Evolutionary conservation across 2,888 invertebrate species (phyloP).

Genomic region (Embidobia sp.): DNA sequence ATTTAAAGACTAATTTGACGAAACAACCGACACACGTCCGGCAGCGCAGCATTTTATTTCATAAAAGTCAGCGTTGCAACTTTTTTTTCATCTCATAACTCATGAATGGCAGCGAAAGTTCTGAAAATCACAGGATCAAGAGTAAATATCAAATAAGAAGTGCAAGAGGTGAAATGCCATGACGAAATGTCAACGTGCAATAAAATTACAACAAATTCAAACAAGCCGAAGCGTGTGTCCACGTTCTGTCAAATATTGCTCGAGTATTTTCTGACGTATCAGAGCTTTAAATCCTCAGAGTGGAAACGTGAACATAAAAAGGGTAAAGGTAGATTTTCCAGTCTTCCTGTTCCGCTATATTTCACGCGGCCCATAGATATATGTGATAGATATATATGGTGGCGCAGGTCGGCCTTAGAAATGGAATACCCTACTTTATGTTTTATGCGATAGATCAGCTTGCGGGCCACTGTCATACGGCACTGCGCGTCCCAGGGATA

Average conservation of each 20-base stretch:
- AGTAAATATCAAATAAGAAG: conserved; percentile 53
- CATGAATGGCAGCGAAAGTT: conserved; percentile 53
- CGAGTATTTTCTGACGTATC: conserved; percentile 49
- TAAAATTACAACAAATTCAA: conserved; percentile 53
- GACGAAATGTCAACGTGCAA: conserved; percentile 52
- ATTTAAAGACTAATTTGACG: conserved; percentile 16
- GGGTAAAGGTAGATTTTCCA: conserved; percentile 62
- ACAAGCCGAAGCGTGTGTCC: conserved; percentile 19
- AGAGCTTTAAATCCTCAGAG: conserved; percentile 51
- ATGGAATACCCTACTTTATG: conserved; percentile 81
- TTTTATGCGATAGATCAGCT: conserved; percentile 81
- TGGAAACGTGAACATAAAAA: conserved; percentile 54
- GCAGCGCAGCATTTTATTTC: conserved; percentile 37
- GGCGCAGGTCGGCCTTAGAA: conserved; percentile 75
- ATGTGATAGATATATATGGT: conserved; percentile 61
- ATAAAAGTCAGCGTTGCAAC: conserved; percentile 44
- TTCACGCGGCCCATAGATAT: conserved; percentile 71
- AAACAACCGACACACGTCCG: neutral
- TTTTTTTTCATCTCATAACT: conserved; percentile 51
- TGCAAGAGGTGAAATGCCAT: conserved; percentile 52
- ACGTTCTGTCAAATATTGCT: conserved; percentile 48
- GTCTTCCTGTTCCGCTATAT: conserved; percentile 75
- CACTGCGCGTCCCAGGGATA: conserved; percentile 78
- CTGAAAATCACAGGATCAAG: conserved; percentile 47
- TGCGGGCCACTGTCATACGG: conserved; percentile 78